Base-by-base conservation (phyloP, 2,888 invertebrate genomes). In the Drosophila greeni region DNA sequence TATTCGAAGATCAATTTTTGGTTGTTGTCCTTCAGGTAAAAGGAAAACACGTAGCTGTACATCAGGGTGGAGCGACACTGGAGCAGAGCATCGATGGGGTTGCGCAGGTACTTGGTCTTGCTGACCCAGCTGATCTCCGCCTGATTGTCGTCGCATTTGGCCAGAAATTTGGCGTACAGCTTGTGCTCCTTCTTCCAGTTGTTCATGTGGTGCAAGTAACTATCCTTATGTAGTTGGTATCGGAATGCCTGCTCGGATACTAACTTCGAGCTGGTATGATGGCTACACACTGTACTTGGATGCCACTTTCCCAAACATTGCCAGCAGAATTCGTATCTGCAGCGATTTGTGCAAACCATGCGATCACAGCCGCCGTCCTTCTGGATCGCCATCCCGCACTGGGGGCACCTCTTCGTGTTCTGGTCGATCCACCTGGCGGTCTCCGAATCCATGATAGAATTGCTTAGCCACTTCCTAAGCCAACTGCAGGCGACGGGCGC, bases 31-130 rank as follows among this genome's bases (percentile, higher is more conserved):
- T 93, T 93, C 87, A 99, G 92, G 90, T 98, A 99, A 90, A 97
- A 99, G 80, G 99, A 99, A 91, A 99, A 99, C 80, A 98, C 98
- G 89, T 99, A 99, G 52, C 98, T 99, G 91, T 97, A 99, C 98
- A 99, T 99, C 56, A 99, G 91, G 5, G 98, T 98, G 89, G 98
- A 97, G 75, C 99, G 93, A 90, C 98, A 99, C 89, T 95, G 95
- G 90, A 97, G 98, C 58, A 98, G 91, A 86, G 96, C 97, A 90
- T 97, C 97, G 85, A 98, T 97, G 48, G 99, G 98, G 88, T 97
- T 96, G 90, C 96, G 96, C 82, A 99, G 91, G 90, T 99, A 99
- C 91, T 99, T 98, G 65, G 98, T 97, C 92, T 99, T 99, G n/a
- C n/a, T n/a, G 84, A 99, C 98, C 98, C 98, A 99, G 78, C 97